Percentiles rank a stretch among this genome's conserved stretches.
Evolutionary conservation across 1,140 invertebrate genomes (phyloP).

Genomic region (Proctacanthus coquilletti): DNA sequence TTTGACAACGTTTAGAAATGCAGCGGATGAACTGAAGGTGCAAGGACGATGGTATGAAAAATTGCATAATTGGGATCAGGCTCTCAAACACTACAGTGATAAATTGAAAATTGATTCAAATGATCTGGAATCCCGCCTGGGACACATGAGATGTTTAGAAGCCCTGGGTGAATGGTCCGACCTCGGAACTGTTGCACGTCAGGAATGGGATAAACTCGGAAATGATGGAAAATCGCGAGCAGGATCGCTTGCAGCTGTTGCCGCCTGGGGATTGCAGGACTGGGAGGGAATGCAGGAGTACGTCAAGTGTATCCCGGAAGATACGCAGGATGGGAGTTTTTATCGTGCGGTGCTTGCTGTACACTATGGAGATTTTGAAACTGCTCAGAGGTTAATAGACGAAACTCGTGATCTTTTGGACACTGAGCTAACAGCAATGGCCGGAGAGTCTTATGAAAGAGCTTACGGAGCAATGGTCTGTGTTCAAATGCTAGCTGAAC

Average conservation of each 20-base stretch:
- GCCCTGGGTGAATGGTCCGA: constrained; percentile 93
- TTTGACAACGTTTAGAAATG: constrained; percentile 67
- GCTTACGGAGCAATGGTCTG: constrained; percentile 96
- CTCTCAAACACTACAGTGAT: constrained; percentile 69
- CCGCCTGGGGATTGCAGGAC: constrained; percentile 84
- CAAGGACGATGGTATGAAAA: constrained; percentile 98
- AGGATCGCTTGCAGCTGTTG: constrained; percentile 80
- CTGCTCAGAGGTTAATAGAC: constrained; percentile 65
- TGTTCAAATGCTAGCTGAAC: constrained; percentile 89
- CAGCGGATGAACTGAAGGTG: constrained; percentile 43
- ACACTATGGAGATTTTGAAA: constrained; percentile 67
- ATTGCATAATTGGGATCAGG: constrained; percentile 96
- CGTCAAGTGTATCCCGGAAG: constrained; percentile 68
- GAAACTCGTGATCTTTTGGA: constrained; percentile 85
- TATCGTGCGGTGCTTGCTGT: constrained; percentile 90
- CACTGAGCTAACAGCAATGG: constrained; percentile 94
- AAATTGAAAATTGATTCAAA: constrained; percentile 41
- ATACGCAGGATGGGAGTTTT: constrained; percentile 87
- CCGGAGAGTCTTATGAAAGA: constrained; percentile 93
- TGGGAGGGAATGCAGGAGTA: constrained; percentile 90
- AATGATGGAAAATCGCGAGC: constrained; percentile 66
- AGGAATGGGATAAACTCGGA: constrained; percentile 54
- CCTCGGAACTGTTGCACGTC: constrained; percentile 54
- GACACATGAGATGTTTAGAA: constrained; percentile 93
- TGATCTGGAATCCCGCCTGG: constrained; percentile 72